phyloP scores from a whole-genome alignment of 2,888 invertebrate species.

The Polymixis flavicincta region DNA sequence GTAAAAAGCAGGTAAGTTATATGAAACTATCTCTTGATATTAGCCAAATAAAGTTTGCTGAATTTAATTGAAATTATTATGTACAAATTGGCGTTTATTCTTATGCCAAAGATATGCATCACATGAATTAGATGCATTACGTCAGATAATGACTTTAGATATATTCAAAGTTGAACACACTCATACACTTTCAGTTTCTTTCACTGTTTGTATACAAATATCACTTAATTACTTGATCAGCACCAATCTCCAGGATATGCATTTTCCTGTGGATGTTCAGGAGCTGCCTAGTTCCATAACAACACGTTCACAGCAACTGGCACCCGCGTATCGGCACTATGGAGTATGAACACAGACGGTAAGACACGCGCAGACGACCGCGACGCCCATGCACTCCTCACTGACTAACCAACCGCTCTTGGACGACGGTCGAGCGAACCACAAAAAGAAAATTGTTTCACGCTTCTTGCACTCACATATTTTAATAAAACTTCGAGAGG shows the following conservation, averaged over 20 bases:
- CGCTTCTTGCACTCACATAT: conserved; percentile 88
- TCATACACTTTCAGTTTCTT: conserved; percentile 71
- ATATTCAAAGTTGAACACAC: conserved; percentile 51
- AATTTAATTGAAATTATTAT: not conserved
- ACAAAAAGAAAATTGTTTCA: conserved; percentile 90
- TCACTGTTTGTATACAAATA: conserved; percentile 72
- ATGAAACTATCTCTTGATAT: not conserved
- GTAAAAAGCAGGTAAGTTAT: not conserved
- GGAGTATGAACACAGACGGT: conserved; percentile 34
- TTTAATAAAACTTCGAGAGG: conserved; percentile 85
- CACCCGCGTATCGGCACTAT: conserved; percentile 63
- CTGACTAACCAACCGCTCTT: conserved; percentile 81
- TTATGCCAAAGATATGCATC: no score
- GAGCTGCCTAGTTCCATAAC: conserved; percentile 77
- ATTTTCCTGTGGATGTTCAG: conserved; percentile 79
- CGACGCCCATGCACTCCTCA: conserved; percentile 78
- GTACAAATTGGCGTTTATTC: conserved; percentile 11
- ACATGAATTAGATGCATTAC: conserved; percentile 34
- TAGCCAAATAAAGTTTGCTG: not conserved
- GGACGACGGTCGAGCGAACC: conserved; percentile 75
- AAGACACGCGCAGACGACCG: conserved; percentile 76
- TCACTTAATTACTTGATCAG: conserved; percentile 84
- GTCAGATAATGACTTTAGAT: conserved; percentile 35
- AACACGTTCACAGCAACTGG: conserved; percentile 62
- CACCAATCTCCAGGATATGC: conserved; percentile 89